Evolutionary conservation across 92 coral and sea anemone genomes (phyloP), one percentile per base, ranked within the genome.

Genomic region (Montipora capitata): DNA sequence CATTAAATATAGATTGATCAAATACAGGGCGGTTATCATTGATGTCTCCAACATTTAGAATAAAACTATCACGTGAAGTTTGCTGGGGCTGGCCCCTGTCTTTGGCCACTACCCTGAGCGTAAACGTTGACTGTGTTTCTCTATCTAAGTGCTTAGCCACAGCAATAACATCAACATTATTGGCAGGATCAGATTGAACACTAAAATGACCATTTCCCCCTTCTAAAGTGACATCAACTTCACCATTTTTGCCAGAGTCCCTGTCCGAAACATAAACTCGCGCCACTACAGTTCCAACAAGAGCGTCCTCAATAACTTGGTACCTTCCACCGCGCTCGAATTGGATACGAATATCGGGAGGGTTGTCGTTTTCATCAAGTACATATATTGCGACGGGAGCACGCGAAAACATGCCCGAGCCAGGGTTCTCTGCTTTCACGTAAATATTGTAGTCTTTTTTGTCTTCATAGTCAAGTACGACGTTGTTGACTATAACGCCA

Each of bases 1-100:
- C 95, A 43, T 59, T 80, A 69, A 94, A 98, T 1, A 94, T 68
- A 57, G 81, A 73, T 13, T 83, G 91, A 38, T 92, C 98, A 98
- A 93, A 96, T 83, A 79, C 80, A 4, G 99, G 99, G 43, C 81
- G 65, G 69, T 96, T 96, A 76, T 98, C 99, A 79, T 98, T 98
- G 45, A 98, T 72, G 73, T 98, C 99, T 51, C 99, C 96, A 61
- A 98, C 98, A 70, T 90, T 93, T 39, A 94, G 68, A 52, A 84
- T 94, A 68, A 89, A 96, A 40, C 91, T 64, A 43, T 92, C 86
- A 39, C 84, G 70, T 64, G 91, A 81, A 56, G 90, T 72, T 62
- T 62, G 66, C 71, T 94, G 81, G 16, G 98, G 98, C n/a, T 63
- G 64, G 3, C 99, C 99, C 68, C 87, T 87, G 84, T 98, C 99